Evolutionary conservation across 2,888 invertebrate species (phyloP).

Genomic region (Eilema depressum): DNA sequence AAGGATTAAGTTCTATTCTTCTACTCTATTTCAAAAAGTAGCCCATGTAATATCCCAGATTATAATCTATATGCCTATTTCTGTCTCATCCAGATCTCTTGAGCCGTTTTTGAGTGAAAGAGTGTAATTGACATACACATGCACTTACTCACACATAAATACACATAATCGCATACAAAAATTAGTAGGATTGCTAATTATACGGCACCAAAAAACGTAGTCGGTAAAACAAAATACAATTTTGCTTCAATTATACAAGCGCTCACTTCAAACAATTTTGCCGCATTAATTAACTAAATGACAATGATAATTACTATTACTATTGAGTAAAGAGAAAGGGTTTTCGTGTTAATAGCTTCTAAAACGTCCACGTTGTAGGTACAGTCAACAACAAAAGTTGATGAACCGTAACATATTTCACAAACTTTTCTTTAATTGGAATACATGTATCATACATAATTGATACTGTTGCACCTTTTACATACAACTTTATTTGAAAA

Average conservation of each 20-base stretch:
- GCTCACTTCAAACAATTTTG: not conserved
- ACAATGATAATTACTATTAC: conserved; percentile 11
- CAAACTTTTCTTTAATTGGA: too few species aligned
- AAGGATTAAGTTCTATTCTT: too few species aligned
- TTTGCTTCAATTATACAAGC: not conserved
- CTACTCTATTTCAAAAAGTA: too few species aligned
- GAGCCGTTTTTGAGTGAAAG: not conserved
- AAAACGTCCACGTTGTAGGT: not conserved
- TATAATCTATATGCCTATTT: too few species aligned
- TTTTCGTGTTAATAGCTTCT: not conserved
- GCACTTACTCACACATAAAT: not conserved
- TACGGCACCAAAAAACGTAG: not conserved
- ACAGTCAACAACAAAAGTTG: not conserved
- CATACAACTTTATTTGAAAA: too few species aligned
- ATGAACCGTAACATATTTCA: too few species aligned
- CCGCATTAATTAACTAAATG: not conserved
- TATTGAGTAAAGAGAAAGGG: conserved; percentile 19
- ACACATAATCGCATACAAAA: not conserved
- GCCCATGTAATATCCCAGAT: too few species aligned
- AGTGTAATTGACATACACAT: not conserved
- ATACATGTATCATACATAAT: too few species aligned
- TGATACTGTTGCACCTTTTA: too few species aligned
- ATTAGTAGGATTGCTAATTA: too few species aligned
- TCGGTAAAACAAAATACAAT: not conserved
- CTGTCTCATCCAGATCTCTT: too few species aligned